Conservation (phyloP, 2,113 vertebrate genomes). For the Leucosticte australis region DNA sequence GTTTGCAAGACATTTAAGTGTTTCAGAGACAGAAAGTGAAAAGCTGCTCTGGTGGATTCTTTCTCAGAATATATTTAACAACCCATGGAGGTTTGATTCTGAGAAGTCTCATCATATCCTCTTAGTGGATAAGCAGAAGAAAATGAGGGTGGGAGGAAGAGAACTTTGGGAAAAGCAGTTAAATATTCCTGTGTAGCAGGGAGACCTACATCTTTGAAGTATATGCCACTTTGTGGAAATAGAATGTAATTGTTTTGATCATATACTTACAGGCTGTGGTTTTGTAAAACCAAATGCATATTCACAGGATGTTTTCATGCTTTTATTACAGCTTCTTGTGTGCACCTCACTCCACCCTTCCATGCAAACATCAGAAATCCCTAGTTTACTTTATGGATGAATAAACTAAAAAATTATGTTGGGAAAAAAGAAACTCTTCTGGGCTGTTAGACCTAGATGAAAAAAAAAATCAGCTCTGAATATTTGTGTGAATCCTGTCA, state of each 20-base stretch:
- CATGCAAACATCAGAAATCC: not conserved
- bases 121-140: not conserved
- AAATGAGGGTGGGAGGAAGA: not conserved
- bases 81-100: not conserved
- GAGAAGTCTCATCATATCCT: not conserved
- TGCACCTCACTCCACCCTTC: not conserved
- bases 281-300: constrained; percentile 8
- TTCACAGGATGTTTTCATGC: not conserved
- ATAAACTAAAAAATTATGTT: constrained; percentile 28
- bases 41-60: not conserved
- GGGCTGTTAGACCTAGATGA: not conserved
- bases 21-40: not conserved
- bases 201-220: not conserved
- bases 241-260: not conserved
- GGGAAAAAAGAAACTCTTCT: not conserved
- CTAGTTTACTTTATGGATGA: constrained; percentile 27
- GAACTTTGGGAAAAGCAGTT: not conserved
- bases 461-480: not conserved
- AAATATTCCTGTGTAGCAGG: not conserved
- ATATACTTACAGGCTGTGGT: not conserved
- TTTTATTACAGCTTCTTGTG: not conserved
- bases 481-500: constrained; percentile 6
- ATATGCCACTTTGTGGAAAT: not conserved
- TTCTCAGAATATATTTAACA: not conserved
- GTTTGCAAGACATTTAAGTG: not conserved